These are phyloP conservation scores for Speoplatyrhinus poulsoni DNA, from an alignment of 2,113 vertebrate species.

Conservation along the genomic window DNA sequence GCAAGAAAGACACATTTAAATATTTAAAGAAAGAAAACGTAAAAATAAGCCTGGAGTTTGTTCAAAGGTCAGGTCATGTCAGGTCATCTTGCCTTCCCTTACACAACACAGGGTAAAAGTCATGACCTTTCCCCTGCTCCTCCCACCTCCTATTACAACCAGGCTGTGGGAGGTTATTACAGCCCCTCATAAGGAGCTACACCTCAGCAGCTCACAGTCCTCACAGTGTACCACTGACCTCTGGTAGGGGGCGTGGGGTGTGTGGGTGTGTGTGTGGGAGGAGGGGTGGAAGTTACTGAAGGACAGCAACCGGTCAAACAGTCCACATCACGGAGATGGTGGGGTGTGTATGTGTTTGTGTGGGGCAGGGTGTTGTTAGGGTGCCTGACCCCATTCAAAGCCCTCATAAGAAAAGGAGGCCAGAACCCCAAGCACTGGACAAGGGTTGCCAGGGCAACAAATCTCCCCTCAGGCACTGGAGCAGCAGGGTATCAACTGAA, in stretches of 20 bases:
- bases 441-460: conserved; percentile 61
- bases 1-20: background rate
- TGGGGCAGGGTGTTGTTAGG: conserved; percentile 1
- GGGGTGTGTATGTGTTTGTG: background rate
- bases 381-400: conserved; percentile 62
- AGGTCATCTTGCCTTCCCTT: background rate
- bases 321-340: conserved; percentile 33
- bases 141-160: conserved; percentile 28
- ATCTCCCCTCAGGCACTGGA: conserved; percentile 44
- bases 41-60: background rate
- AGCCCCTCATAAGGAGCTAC: conserved; percentile 20
- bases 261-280: conserved; percentile 8
- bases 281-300: conserved; percentile 29
- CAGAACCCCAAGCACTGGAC: conserved; percentile 55
- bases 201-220: conserved; percentile 22
- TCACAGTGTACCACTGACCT: conserved; percentile 45
- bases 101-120: conserved; percentile 11
- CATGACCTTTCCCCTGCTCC: conserved; percentile 37
- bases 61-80: background rate
- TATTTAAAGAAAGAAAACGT: background rate
- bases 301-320: conserved; percentile 52
- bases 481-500: conserved; percentile 65
- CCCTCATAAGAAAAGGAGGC: conserved; percentile 62
- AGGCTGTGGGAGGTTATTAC: conserved; percentile 35
- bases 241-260: conserved; percentile 10